Base-by-base conservation (phyloP, 2,113 vertebrate species). In the Gallinago undulata region DNA sequence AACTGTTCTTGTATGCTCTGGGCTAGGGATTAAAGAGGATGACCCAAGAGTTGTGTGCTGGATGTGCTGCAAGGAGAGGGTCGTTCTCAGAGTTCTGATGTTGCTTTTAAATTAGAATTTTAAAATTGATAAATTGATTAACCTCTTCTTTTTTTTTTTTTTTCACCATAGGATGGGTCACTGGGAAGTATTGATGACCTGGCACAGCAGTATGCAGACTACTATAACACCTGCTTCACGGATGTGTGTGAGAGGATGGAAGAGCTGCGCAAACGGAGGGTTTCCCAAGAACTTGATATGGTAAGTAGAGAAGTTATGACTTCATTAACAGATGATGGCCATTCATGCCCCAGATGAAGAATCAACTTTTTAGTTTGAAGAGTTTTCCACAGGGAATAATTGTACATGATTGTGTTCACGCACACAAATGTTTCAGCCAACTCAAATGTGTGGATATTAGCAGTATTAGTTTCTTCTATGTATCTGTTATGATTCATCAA, bases 101-200 rank as follows among this genome's bases (percentile, higher is more conserved):
- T 69, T 85, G 15, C 41, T 53, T 91, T 73, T 83, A 39, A 73
- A 76, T 30, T 6, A 56, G 9, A 60, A 41, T 76, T 91, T 80
- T 74, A 48, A 75, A 66, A 47, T 3, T 25, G 5, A 37, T 64
- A 75, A 66, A 47, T 4, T 25, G 5, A 37, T 64, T 75, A 57
- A 78, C 2, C 2, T 48, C 12, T 67, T 60, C 39, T 8, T 13
- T 62, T 33, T 15, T 19, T 51, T 31, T 93, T 39, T 95, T 23
- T 2, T 72, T n/a, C 10, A 9, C 64, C 77, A 28, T 91, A 99
- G 99, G 99, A 99, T 72, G 99, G 99, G 87, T 99, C 99, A 57
- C 97, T 99, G 98, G 99, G 99, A 77, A 99, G 99, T 95, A 99
- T 99, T 88, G 99, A 99, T 96, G 99, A 99, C 97, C 98, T 99